Percentiles rank a stretch among this genome's conserved stretches.
These are phyloP conservation scores for Agonum fuliginosum DNA, from an alignment of 2,888 invertebrate genomes.

Conservation along the genomic window DNA sequence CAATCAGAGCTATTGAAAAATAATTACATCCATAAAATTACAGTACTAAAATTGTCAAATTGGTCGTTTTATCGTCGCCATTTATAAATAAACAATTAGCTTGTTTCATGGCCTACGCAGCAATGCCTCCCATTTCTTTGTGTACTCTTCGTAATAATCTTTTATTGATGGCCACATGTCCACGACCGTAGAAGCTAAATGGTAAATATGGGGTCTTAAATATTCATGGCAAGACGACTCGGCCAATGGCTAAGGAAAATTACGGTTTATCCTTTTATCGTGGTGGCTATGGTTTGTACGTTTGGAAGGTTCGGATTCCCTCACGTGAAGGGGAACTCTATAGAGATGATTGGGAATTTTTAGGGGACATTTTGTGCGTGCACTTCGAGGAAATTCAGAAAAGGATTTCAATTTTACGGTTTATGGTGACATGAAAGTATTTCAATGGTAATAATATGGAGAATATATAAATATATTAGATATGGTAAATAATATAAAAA, in stretches of 20 bases:
- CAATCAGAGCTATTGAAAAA: slow-evolving; percentile 1
- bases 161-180: slow-evolving; percentile 38
- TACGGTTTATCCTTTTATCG: slow-evolving; percentile 46
- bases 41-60: background rate
- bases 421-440: too few species aligned
- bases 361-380: background rate
- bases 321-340: background rate
- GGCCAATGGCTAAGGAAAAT: slow-evolving; percentile 22
- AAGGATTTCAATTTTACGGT: too few species aligned
- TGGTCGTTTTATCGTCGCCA: slow-evolving; percentile 7
- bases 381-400: too few species aligned
- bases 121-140: slow-evolving; percentile 29
- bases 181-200: slow-evolving; percentile 12
- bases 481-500: too few species aligned
- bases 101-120: slow-evolving; percentile 17
- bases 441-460: too few species aligned
- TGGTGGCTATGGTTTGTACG: background rate
- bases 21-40: slow-evolving; percentile 24
- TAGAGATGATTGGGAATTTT: background rate
- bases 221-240: slow-evolving; percentile 23
- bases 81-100: slow-evolving; percentile 45
- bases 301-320: too few species aligned
- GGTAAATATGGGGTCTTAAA: slow-evolving; percentile 44
- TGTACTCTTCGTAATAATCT: slow-evolving; percentile 42
- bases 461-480: too few species aligned